Evolutionary conservation across 2,797 vertebrate genomes (phyloP), one percentile per base, ranked within the genome.

Genomic region (Prunella strophiata): DNA sequence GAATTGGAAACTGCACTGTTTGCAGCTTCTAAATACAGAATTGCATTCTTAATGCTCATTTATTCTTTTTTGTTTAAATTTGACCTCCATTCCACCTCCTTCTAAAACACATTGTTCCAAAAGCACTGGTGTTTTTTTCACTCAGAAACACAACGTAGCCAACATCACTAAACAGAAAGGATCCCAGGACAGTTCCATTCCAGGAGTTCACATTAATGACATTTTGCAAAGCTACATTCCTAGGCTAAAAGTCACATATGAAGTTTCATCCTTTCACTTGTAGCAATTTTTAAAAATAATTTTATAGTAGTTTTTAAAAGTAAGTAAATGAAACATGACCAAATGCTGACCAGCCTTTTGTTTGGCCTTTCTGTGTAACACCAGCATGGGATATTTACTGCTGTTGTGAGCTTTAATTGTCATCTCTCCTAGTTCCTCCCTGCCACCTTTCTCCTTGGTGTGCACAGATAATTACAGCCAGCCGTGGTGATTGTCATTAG

Each of bases 31-130:
- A 52, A 73, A 76, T 70, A 59, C 11, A 47, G 55, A 40, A 48
- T 36, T 82, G 38, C 25, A 51, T 78, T 79, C 63, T 82, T 79
- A 70, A 79, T 76, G 45, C 6, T 36, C 58, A 72, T 65, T 59
- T 78, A 23, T 47, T 71, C 10, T 54, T 57, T 87, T 92, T 86
- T 80, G 57, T 78, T 91, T 65, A 82, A 90, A 63, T 88, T 57
- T 95, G 94, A 94, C 91, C 92, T 93, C 84, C 89, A 62, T 94
- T 95, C 92, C 45, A 87, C 80, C 84, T 95, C 55, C 36, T 81
- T 32, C 77, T 86, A 40, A 85, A 95, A 48, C 67, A 77, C n/a
- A 16, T 59, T 63, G 59, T 84, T 93, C 52, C 25, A 45, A 79
- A 76, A 82, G 47, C 20, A 1, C 73, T 90, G 67, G 45, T 86